Evolutionary conservation across 2,888 invertebrate species (phyloP).

Genomic region (Apamea monoglypha): DNA sequence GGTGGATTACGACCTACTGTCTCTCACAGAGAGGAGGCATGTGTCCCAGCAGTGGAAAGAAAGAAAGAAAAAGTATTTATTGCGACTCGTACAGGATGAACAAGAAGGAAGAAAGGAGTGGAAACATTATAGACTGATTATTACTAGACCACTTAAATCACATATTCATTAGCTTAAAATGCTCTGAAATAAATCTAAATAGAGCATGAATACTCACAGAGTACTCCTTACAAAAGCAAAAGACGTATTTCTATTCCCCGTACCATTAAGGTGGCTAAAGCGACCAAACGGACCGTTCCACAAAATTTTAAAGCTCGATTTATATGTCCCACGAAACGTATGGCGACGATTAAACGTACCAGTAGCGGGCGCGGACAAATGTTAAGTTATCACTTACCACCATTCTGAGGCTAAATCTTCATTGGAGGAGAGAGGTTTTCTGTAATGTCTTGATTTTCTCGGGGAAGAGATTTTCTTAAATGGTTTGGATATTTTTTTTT

Average conservation of each 20-base stretch:
- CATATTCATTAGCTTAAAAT: neutral
- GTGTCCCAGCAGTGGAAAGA: too few relatives aligned
- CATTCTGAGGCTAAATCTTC: constrained; percentile 58
- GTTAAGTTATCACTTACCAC: constrained; percentile 68
- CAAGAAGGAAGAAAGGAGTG: too few relatives aligned
- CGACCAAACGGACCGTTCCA: constrained; percentile 60
- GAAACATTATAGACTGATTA: neutral
- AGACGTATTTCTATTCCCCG: constrained; percentile 46
- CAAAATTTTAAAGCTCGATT: constrained; percentile 69
- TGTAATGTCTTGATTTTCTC: constrained; percentile 44
- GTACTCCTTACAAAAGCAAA: constrained; percentile 18
- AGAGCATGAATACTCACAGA: constrained; percentile 23
- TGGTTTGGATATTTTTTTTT: constrained; percentile 4
- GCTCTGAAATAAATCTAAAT: constrained; percentile 26
- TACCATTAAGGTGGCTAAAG: constrained; percentile 53
- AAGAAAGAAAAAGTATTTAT: too few relatives aligned
- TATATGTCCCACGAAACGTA: constrained; percentile 70
- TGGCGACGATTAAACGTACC: constrained; percentile 70
- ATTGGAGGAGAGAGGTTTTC: constrained; percentile 47
- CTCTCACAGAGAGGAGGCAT: too few relatives aligned
- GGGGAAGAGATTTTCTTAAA: constrained; percentile 32
- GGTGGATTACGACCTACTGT: too few relatives aligned
- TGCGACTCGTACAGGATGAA: too few relatives aligned
- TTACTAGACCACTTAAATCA: neutral
- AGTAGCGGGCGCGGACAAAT: constrained; percentile 67